Evolutionary conservation across 64 coral and sea anemone genomes (phyloP), one percentile per base, ranked within the genome.

Genomic region (Porites australiensis): DNA sequence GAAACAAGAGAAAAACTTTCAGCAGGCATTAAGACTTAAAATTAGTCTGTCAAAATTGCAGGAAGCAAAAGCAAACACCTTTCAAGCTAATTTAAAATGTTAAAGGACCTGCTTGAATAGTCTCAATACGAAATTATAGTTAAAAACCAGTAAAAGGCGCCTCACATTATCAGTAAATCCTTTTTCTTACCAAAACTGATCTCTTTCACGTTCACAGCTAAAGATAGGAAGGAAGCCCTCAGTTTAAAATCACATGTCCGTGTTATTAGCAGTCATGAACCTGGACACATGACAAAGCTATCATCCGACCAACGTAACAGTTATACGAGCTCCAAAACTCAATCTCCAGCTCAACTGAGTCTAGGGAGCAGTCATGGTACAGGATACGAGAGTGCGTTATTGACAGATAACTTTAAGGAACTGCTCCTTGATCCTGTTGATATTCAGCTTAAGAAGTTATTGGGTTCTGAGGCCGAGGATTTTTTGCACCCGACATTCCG

Each of bases 401-500:
- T 93, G 60, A 87, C 83, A 7, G 93, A 88, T 43, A 90, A 97
- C 37, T 97, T 97, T 47, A 93, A 72, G 20, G 92, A 94, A 58
- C 21, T 97, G 2, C 63, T 97, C 3, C 70, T 91, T 58, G 77
- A 94, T 12, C 87, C 95, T 5, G 82, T 97, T 13, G 92, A 94
- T 8, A 83, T 94, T 37, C 95, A 97, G 52, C 82, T 97, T 0
- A 70, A 94, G 23, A 53, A 54, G 9, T 62, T 97, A 46, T 71
- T 97, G 5, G 95, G 95, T 7, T 46, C 95, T 16, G 93, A 57
- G 19, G 95, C 95, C 14, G 57, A 90, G 3, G 78, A 89, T 48
- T 97, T 91, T 78, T 65, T 97, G 10, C 93, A 97, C 3, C 95
- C 95, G 43, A 91, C 92, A 22, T 94, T 94, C 79, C 92, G 95